A percentile compares a stretch with the other conserved stretches of the same genome.
Evolutionary conservation across 1,140 invertebrate genomes (phyloP).

Genomic region (Eciton burchellii): DNA sequence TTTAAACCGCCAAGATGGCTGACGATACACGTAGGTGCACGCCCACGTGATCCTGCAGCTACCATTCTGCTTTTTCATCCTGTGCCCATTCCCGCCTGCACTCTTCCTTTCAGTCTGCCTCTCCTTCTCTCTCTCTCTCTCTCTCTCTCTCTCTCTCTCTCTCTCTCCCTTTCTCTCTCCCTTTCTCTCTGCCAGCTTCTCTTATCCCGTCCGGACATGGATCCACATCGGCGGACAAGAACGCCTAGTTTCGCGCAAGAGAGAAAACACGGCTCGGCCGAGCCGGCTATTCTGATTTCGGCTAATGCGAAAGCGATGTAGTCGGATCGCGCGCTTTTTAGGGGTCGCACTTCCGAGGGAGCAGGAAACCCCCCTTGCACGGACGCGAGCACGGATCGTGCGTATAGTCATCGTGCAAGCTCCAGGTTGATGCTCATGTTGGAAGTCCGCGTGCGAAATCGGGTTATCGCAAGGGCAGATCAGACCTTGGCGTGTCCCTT

Average conservation of each 20-base stretch:
- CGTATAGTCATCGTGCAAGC: constrained; percentile 10
- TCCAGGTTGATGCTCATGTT: not conserved
- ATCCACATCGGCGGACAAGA: constrained; percentile 62
- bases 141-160: constrained; percentile 40
- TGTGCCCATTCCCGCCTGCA: constrained; percentile 18
- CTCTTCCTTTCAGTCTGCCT: not conserved
- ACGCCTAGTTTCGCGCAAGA: constrained; percentile 69
- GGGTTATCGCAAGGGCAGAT: constrained; percentile 4
- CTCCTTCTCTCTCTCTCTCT: constrained; percentile 26
- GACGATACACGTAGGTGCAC: constrained; percentile 70
- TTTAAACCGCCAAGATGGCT: constrained; percentile 71
- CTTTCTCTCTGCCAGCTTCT: not conserved
- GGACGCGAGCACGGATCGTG: not conserved
- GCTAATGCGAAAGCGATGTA: constrained; percentile 73
- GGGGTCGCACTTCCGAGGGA: constrained; percentile 6
- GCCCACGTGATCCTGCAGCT: constrained; percentile 75
- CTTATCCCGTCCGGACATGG: constrained; percentile 14
- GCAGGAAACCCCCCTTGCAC: not conserved
- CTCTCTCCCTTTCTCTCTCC: constrained; percentile 14
- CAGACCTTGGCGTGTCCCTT: not conserved
- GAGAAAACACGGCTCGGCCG: constrained; percentile 60
- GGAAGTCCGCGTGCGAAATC: constrained; percentile 35
- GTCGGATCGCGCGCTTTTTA: constrained; percentile 20
- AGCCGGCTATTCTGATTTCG: constrained; percentile 33
- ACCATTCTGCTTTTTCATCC: constrained; percentile 70